Evolutionary conservation across 2,888 invertebrate species (phyloP), one percentile per base, ranked within the genome.

Genomic region (Pammene fasciana): DNA sequence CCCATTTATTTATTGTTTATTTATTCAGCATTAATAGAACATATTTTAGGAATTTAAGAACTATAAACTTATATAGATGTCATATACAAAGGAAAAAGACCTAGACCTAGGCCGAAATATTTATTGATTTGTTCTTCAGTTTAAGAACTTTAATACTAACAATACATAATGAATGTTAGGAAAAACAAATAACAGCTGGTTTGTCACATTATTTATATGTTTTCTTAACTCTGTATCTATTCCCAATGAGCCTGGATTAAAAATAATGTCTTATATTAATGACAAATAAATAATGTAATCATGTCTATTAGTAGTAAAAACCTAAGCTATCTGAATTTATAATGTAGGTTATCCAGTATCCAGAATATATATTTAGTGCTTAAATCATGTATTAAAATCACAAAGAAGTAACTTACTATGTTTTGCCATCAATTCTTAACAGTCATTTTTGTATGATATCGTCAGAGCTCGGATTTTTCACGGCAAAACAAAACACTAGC

Each of bases 251-350:
- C 59, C 70, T 68, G 54, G 16, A 66, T 68, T 70, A 13, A 26
- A 70, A 72, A n/a, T n/a, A 70, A 66, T 71, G 75, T 83, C 79
- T 79, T 82, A 82, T 79, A 77, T 70, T 76, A 76, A 75, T 64
- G 82, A 82, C 81, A 80, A 83, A 81, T 83, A 82, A 83, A 68
- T 81, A 77, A 76, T 74, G 46, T 76, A 78, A 74, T 70, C 73
- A 73, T 77, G 71, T 74, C 71, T 72, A 61, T 59, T 71, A 43
- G 59, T 72, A 71, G 45, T 38, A 43, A 6, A 9, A 9, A 38
- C 6, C 38, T 43, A 45, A 65, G 14, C 61, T 65, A 60, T 52
- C 41, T 62, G 48, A 65, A 48, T 65, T 64, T 67, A 64, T 68
- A 68, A 14, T 61, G 50, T 67, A 65, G 45, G 26, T 50, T n/a